Base-by-base conservation (phyloP, 1,140 invertebrate genomes). In the Diabrotica undecimpunctata region DNA sequence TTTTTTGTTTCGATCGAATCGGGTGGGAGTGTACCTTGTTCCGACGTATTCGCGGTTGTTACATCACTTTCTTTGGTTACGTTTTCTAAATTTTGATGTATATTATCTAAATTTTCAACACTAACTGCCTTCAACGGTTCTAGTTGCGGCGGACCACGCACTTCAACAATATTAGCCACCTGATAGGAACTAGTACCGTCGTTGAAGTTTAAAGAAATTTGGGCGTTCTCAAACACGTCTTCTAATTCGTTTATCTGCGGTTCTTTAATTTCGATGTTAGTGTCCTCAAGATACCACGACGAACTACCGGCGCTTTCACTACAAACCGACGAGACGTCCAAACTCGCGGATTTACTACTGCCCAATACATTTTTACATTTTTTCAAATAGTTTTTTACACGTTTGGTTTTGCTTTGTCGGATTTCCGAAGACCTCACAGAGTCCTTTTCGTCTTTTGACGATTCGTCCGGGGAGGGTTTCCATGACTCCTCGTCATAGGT, bases 321-420 rank as follows among this genome's bases (percentile, higher is more conserved):
- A n/a, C 64, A 53, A 38, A 10, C 36, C 0, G 59, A 54, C 12
- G 57, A 64, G 37, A 57, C 61, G 11, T 75, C 72, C 11, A 67
- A 57, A 58, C 55, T 67, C 5, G 54, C 56, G 6, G 71, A 66
- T 60, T 65, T 69, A 35, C 67, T 64, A 41, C 62, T 75, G 67
- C 79, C 74, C 66, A 82, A 69, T 10, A 75, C 81, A 66, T 81
- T 78, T 73, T 79, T 83, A 68, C 81, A 83, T 72, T 80, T 82
- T 71, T 79, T 80, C 7, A 83, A 70, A 67, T 82, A 83, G 59
- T 77, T 81, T 71, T 81, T 81, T 46, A 83, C 81, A 13, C 75
- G 73, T 67, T 81, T 81, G 63, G 79, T 78, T 74, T 81, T 82
- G 69, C 79, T 82, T 66, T 79, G 78, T n/a, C 72, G 73, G 13